Conservation (phyloP, 2,888 invertebrate species). For the Rosalia funebris region DNA sequence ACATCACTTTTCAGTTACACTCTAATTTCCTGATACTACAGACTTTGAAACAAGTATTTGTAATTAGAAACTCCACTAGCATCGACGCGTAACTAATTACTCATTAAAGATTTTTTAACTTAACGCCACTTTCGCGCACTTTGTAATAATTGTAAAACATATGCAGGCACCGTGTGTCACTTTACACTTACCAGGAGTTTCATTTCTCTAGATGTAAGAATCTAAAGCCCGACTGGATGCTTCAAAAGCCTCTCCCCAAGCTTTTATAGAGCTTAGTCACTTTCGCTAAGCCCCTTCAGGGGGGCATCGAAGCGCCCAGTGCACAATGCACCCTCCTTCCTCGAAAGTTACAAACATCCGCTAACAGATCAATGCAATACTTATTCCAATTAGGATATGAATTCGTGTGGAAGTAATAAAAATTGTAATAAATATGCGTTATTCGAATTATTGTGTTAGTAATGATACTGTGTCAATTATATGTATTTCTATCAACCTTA, state of each 20-base stretch:
- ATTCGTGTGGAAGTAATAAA: conserved; percentile 25
- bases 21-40: conserved; percentile 5
- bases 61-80: conserved; percentile 39
- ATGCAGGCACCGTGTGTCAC: conserved; percentile 43
- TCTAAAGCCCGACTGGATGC: conserved; percentile 55
- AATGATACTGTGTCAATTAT: too few species aligned
- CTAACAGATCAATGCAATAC: conserved; percentile 36
- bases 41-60: background rate
- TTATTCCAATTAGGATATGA: conserved; percentile 32
- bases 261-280: conserved; percentile 58
- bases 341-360: conserved; percentile 52
- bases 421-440: too few species aligned
- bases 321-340: conserved; percentile 51
- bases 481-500: too few species aligned
- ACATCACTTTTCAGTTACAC: too few species aligned
- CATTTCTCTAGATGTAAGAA: conserved; percentile 48
- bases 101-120: conserved; percentile 37
- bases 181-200: conserved; percentile 61
- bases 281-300: conserved; percentile 54
- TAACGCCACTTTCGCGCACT: conserved; percentile 45
- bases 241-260: conserved; percentile 28
- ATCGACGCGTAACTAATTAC: conserved; percentile 34
- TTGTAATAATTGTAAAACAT: conserved; percentile 20
- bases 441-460: too few species aligned
- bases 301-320: conserved; percentile 47